Conservation (phyloP, 2,888 invertebrate species). For the Lepeophtheirus nordmannii region DNA sequence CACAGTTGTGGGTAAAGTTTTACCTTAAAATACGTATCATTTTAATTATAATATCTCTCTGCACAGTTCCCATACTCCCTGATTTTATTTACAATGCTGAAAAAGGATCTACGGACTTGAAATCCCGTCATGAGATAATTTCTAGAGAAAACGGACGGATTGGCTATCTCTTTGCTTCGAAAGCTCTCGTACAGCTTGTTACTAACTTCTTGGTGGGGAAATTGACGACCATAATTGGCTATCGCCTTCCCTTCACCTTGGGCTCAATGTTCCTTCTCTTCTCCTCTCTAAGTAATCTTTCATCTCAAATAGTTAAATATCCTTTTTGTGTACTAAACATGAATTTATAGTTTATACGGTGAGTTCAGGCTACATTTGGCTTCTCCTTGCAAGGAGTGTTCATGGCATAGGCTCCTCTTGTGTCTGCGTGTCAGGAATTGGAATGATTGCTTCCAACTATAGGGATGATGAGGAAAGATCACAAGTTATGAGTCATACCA, state of each 20-base stretch:
- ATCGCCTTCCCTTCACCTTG: slow-evolving; percentile 48
- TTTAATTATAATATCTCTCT: too few species aligned
- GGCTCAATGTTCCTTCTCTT: slow-evolving; percentile 52
- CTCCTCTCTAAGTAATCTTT: slow-evolving; percentile 50
- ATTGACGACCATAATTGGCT: slow-evolving; percentile 48
- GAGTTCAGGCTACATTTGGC: slow-evolving; percentile 49
- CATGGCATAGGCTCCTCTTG: slow-evolving; percentile 68
- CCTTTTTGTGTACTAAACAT: neutral
- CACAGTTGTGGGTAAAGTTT: slow-evolving; percentile 64
- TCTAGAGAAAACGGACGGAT: slow-evolving; percentile 27
- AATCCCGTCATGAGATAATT: neutral
- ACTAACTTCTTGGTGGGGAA: slow-evolving; percentile 59
- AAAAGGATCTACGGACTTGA: neutral
- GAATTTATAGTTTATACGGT: slow-evolving; percentile 52
- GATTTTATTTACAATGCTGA: neutral
- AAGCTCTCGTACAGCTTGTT: slow-evolving; percentile 61
- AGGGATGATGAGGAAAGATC: slow-evolving; percentile 43
- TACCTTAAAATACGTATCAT: too few species aligned
- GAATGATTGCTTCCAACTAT: slow-evolving; percentile 50
- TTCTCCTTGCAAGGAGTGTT: slow-evolving; percentile 55
- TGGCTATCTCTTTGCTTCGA: slow-evolving; percentile 45
- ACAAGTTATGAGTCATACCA: slow-evolving; percentile 59
- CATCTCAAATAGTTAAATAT: neutral
- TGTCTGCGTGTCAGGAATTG: slow-evolving; percentile 59
- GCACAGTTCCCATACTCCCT: neutral